These are phyloP conservation scores for Lepilemur ruficaudatus DNA, from an alignment of 2,797 vertebrate genomes.

Conservation along the genomic window DNA sequence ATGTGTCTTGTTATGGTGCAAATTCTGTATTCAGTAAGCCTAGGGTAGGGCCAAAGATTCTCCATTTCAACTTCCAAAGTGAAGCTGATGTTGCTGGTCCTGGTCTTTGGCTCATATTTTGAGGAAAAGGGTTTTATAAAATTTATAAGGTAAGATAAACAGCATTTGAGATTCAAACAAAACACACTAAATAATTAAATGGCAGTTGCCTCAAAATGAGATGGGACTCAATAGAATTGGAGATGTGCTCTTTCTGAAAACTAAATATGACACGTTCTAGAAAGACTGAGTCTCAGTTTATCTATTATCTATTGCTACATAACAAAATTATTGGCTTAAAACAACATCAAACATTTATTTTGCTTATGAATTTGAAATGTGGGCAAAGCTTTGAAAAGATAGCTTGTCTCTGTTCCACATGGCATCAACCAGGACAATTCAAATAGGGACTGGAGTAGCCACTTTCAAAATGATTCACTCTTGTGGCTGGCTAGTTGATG, in stretches of 20 bases:
- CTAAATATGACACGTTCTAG: not conserved
- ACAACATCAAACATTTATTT: slow-evolving; percentile 22
- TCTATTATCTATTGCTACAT: not conserved
- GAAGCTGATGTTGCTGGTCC: not conserved
- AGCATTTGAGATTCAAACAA: slow-evolving; percentile 29
- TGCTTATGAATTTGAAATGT: slow-evolving; percentile 33
- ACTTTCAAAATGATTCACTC: slow-evolving; percentile 31
- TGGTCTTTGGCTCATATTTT: not conserved
- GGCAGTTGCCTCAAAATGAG: slow-evolving; percentile 21
- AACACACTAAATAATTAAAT: slow-evolving; percentile 30
- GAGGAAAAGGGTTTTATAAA: slow-evolving; percentile 39
- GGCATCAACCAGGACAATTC: not conserved
- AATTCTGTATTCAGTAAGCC: slow-evolving; percentile 3
- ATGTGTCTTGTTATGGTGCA: not conserved
- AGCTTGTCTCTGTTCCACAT: not conserved
- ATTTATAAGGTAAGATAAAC: not conserved
- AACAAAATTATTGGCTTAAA: slow-evolving; percentile 31
- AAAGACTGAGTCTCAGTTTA: not conserved
- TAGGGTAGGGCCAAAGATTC: not conserved
- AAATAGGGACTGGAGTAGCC: not conserved
- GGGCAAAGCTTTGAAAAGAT: slow-evolving; percentile 20
- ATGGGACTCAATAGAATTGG: slow-evolving; percentile 37
- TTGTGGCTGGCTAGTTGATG: not conserved
- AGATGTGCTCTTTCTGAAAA: slow-evolving; percentile 29
- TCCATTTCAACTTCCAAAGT: slow-evolving; percentile 20